Conservation (phyloP, 2,113 vertebrate genomes). For the Pygoscelis antarcticus region DNA sequence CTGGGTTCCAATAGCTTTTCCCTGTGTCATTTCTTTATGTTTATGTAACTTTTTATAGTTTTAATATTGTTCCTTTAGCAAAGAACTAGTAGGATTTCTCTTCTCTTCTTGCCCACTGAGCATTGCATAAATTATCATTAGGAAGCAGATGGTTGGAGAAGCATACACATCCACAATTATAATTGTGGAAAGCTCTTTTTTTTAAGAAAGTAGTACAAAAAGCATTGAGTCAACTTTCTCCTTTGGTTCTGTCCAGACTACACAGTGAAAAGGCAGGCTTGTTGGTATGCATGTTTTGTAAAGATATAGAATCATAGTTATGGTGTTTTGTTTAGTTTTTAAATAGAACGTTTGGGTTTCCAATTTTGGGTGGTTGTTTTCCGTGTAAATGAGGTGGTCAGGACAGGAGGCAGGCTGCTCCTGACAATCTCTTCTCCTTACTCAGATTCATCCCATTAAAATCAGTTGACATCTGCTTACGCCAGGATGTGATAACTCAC, state of each 20-base stretch:
- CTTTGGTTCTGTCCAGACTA: background rate
- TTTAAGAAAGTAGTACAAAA: background rate
- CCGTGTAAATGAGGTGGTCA: background rate
- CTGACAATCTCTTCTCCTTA: background rate
- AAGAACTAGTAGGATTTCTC: background rate
- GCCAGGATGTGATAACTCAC: background rate
- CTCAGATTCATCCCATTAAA: background rate
- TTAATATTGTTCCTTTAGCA: background rate
- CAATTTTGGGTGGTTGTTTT: background rate
- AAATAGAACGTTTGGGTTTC: background rate
- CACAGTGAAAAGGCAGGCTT: background rate
- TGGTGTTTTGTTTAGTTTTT: background rate
- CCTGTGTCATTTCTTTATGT: background rate
- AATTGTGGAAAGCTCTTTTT: background rate
- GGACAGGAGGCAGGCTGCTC: background rate
- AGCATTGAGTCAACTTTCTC: background rate
- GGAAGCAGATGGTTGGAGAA: background rate
- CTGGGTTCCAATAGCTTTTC: background rate
- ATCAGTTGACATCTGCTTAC: background rate
- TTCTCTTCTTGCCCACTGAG: background rate
- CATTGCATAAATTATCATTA: background rate
- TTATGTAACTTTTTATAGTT: background rate
- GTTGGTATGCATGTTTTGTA: background rate
- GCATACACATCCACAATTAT: background rate
- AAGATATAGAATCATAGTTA: background rate